Evolutionary conservation across 2,888 invertebrate genomes (phyloP).

Genomic region (Trichopria drosophilae): DNA sequence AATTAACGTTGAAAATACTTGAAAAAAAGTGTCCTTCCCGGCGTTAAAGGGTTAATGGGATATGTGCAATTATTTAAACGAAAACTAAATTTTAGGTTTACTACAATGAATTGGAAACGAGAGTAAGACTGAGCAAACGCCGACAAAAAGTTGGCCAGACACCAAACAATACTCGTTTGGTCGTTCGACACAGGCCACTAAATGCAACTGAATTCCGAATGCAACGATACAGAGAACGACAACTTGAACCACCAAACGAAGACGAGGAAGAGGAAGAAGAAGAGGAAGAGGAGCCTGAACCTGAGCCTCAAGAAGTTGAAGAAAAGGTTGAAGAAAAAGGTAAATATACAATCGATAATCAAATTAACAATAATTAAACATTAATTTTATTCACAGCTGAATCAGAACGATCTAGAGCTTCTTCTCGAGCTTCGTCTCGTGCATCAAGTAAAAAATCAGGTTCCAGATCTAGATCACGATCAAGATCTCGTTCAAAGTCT

Average conservation of each 20-base stretch:
- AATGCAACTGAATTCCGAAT: conserved; percentile 83
- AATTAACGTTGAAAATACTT: too few relatives aligned
- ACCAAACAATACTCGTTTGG: conserved; percentile 77
- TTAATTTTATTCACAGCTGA: not conserved
- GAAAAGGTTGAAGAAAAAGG: conserved; percentile 54
- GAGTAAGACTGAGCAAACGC: conserved; percentile 91
- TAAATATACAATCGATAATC: conserved; percentile 19
- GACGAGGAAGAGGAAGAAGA: conserved; percentile 72
- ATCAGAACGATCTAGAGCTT: conserved; percentile 55
- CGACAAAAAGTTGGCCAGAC: conserved; percentile 76
- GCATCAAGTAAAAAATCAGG: conserved; percentile 50
- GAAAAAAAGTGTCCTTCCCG: too few relatives aligned
- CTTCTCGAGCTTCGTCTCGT: conserved; percentile 55
- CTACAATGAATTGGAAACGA: conserved; percentile 94
- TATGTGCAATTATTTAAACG: conserved; percentile 4
- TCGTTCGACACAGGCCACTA: conserved; percentile 87
- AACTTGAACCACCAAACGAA: conserved; percentile 81
- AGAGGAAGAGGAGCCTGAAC: conserved; percentile 66
- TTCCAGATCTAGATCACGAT: conserved; percentile 46
- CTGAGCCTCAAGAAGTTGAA: conserved; percentile 57
- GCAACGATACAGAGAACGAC: conserved; percentile 83
- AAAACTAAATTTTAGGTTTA: conserved; percentile 62
- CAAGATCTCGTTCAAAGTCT: conserved; percentile 46
- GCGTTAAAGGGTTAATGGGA: too few relatives aligned
- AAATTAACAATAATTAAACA: conserved; percentile 1